Conservation (phyloP, 2,888 invertebrate species). For the Amorpha juglandis region DNA sequence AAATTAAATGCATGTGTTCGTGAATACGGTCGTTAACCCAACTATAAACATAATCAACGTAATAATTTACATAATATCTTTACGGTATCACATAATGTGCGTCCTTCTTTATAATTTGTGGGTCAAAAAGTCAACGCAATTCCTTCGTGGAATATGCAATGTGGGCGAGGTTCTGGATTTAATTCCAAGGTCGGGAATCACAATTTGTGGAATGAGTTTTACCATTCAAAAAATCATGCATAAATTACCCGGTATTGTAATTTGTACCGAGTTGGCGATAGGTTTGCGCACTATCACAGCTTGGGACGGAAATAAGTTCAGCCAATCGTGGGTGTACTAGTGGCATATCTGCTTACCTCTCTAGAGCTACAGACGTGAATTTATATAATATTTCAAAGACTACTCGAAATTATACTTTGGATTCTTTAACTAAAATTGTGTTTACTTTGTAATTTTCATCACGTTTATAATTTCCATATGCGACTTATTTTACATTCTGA, state of each 20-base stretch:
- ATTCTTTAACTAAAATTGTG: slow-evolving; percentile 4
- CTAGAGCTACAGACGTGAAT: too few relatives aligned
- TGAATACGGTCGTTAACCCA: neutral
- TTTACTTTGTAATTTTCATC: slow-evolving; percentile 37
- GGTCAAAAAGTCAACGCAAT: neutral
- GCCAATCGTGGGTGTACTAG: too few relatives aligned
- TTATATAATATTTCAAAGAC: neutral
- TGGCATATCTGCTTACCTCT: too few relatives aligned
- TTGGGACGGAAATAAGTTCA: too few relatives aligned
- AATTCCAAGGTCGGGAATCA: too few relatives aligned
- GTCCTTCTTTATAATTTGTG: too few relatives aligned
- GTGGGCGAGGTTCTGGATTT: too few relatives aligned
- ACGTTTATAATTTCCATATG: slow-evolving; percentile 44
- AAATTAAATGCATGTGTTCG: neutral
- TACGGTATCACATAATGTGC: neutral
- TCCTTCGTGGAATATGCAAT: neutral
- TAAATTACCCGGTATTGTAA: too few relatives aligned
- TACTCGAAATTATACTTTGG: slow-evolving; percentile 3
- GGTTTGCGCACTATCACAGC: too few relatives aligned
- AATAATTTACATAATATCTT: neutral
- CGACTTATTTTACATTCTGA: slow-evolving; percentile 41
- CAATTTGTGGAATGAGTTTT: too few relatives aligned
- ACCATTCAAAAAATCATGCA: too few relatives aligned
- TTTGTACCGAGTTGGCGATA: too few relatives aligned
- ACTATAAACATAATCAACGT: neutral